Base-by-base conservation (phyloP, 2,888 invertebrate genomes). In the Lamproptera curius region DNA sequence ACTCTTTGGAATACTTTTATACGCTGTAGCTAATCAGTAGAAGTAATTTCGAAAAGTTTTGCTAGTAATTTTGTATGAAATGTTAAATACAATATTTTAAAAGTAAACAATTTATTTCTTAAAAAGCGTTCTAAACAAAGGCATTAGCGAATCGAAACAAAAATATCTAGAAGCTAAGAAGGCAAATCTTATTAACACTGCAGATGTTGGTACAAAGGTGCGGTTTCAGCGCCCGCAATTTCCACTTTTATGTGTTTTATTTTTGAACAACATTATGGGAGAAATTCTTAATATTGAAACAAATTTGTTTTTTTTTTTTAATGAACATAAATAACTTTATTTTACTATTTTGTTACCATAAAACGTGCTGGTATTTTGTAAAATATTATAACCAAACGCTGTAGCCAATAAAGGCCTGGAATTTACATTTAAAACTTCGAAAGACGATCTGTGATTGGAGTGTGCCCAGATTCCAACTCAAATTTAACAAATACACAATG, bases 101-200 rank as follows among this genome's bases (percentile, higher is more conserved):
- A 8, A n/a, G n/a, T n/a, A n/a, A n/a, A n/a, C n/a, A n/a, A n/a
- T n/a, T n/a, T n/a, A n/a, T n/a, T n/a, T n/a, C n/a, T n/a, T n/a
- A n/a, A n/a, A n/a, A n/a, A n/a, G n/a, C n/a, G n/a, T n/a, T n/a
- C n/a, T n/a, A n/a, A n/a, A n/a, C n/a, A n/a, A n/a, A n/a, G n/a
- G n/a, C n/a, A n/a, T n/a, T n/a, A n/a, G n/a, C n/a, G n/a, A n/a
- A n/a, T n/a, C n/a, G n/a, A n/a, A n/a, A n/a, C n/a, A n/a, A n/a
- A n/a, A n/a, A n/a, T n/a, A n/a, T 20, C 2, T 28, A 5, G n/a
- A n/a, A 6, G 28, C 28, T 10, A 10, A 10, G n/a, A n/a, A 15
- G 15, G 8, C 40, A 40, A 40, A 40, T 40, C 26, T 31, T 39
- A 37, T 36, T 42, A 33, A 15, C 37, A 37, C 33, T 40, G 39